A percentile compares a stretch with the other conserved stretches of the same genome.
Conservation (phyloP, 1,140 invertebrate species). For the Scaptomyza hsui region DNA sequence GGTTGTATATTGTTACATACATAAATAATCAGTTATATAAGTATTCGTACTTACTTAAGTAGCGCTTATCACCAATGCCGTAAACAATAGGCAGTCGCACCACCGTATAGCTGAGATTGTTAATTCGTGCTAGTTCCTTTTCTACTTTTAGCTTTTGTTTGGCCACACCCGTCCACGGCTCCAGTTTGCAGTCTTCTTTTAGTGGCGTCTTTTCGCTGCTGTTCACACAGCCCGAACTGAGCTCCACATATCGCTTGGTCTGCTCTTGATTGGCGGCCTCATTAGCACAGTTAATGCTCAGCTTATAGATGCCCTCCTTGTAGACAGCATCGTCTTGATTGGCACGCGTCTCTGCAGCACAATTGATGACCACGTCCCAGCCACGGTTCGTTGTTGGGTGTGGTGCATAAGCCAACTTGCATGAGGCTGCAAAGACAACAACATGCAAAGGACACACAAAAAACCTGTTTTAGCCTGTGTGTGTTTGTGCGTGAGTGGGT, state of each 20-base stretch:
- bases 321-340: slow-evolving; percentile 95
- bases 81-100: slow-evolving; percentile 94
- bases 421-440: slow-evolving; percentile 87
- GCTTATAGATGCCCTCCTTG: slow-evolving; percentile 93
- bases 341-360: slow-evolving; percentile 94
- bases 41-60: slow-evolving; percentile 87
- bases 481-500: slow-evolving; percentile 17
- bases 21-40: slow-evolving; percentile 29
- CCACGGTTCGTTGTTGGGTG: slow-evolving; percentile 84
- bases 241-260: slow-evolving; percentile 91
- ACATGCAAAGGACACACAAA: slow-evolving; percentile 40
- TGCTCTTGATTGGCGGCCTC: slow-evolving; percentile 88
- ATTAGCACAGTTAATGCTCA: slow-evolving; percentile 92
- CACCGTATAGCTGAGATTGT: slow-evolving; percentile 90
- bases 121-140: slow-evolving; percentile 88
- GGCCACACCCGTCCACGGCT: slow-evolving; percentile 93
- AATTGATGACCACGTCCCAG: slow-evolving; percentile 94
- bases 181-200: slow-evolving; percentile 90
- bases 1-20: slow-evolving; percentile 36
- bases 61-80: slow-evolving; percentile 92
- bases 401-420: slow-evolving; percentile 89
- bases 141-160: slow-evolving; percentile 94
- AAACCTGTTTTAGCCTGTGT: slow-evolving; percentile 59
- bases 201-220: slow-evolving; percentile 91
- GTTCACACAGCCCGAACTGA: slow-evolving; percentile 92